These are phyloP conservation scores for Volucella inanis DNA, from an alignment of 2,888 invertebrate species.

Conservation along the genomic window DNA sequence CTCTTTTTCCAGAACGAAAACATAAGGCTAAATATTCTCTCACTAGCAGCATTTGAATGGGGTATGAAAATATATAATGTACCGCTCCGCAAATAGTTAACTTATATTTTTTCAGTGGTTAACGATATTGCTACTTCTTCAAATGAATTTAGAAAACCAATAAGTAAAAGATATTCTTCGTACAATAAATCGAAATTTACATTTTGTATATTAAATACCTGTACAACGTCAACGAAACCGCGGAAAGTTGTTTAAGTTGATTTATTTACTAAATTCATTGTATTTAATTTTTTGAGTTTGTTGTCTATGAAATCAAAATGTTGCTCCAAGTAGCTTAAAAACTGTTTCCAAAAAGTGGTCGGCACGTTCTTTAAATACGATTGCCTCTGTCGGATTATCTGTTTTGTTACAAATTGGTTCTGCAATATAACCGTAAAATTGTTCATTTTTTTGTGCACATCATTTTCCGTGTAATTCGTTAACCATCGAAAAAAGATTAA, in stretches of 20 bases:
- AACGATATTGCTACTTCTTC: neutral
- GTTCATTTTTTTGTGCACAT: neutral
- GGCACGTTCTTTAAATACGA: neutral
- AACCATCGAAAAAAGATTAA: no score
- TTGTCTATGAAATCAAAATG: conserved; percentile 12
- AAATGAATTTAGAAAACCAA: conserved; percentile 13
- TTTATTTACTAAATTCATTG: conserved; percentile 16
- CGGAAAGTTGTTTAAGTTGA: neutral
- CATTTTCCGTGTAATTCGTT: no score
- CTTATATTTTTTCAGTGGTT: conserved; percentile 13
- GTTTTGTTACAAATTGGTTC: neutral
- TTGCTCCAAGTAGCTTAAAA: conserved; percentile 3
- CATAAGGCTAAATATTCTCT: conserved; percentile 23
- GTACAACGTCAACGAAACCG: neutral
- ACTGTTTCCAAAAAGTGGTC: conserved; percentile 14
- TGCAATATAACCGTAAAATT: neutral
- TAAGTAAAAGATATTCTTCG: conserved; percentile 16
- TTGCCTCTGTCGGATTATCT: no score
- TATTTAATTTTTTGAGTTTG: neutral
- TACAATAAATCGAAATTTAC: conserved; percentile 30
- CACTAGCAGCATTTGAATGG: conserved; percentile 5
- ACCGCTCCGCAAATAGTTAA: conserved; percentile 30
- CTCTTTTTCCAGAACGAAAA: conserved; percentile 23
- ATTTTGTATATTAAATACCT: conserved; percentile 4
- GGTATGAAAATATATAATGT: conserved; percentile 40